Percentiles rank a stretch among this genome's conserved stretches.
These are phyloP conservation scores for Mugil cephalus DNA, from an alignment of 2,113 vertebrate species.

Conservation along the genomic window DNA sequence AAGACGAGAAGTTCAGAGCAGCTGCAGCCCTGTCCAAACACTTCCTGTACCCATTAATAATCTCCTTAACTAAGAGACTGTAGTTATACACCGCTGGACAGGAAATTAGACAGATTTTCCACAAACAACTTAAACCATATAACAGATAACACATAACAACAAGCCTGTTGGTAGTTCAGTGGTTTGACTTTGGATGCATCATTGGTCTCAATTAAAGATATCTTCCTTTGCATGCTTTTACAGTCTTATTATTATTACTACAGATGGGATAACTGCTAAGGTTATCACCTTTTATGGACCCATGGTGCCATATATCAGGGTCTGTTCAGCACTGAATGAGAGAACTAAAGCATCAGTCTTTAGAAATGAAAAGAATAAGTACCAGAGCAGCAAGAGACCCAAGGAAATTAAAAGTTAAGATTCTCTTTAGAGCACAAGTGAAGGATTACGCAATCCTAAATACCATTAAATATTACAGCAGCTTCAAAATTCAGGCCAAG, in stretches of 20 bases:
- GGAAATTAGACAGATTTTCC: neutral
- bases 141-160: neutral
- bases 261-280: neutral
- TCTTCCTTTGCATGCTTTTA: no score
- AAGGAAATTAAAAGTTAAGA: neutral
- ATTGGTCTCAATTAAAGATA: neutral
- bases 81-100: neutral
- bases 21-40: neutral
- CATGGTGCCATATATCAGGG: slow-evolving; percentile 25
- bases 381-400: slow-evolving; percentile 4
- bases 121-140: neutral
- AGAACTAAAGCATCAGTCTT: neutral
- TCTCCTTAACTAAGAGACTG: neutral
- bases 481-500: neutral
- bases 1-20: neutral
- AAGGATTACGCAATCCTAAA: neutral
- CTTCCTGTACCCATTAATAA: neutral
- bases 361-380: neutral
- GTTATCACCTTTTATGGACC: neutral
- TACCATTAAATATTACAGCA: slow-evolving; percentile 9
- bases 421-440: neutral
- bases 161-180: no score
- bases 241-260: neutral
- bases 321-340: slow-evolving; percentile 8
- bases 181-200: no score